Conservation (phyloP, 2,113 vertebrate genomes). For the Gymnorhina tibicen region DNA sequence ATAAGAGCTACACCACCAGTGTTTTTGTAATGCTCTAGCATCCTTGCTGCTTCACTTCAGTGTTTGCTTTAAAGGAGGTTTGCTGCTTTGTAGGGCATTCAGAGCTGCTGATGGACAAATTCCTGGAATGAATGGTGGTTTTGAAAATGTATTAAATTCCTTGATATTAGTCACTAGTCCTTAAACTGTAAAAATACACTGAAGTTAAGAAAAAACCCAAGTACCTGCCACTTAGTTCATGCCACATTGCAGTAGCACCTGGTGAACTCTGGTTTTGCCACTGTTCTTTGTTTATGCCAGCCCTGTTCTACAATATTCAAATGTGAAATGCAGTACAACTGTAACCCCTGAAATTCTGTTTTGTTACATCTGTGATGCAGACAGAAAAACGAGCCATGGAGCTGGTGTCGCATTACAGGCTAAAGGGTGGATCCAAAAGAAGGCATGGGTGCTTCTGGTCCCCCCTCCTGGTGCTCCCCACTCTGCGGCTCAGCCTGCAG, state of each 20-base stretch:
- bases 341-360: not conserved
- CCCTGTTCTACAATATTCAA: not conserved
- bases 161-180: not conserved
- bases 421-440: not conserved
- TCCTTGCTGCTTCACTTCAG: not conserved
- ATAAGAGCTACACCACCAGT: not conserved
- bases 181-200: not conserved
- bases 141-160: not conserved
- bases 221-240: not conserved
- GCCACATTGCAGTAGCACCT: not conserved
- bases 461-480: fast-evolving
- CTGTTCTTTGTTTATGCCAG: not conserved
- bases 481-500: not conserved
- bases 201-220: not conserved
- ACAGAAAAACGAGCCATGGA: fast-evolving
- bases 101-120: not conserved
- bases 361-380: not conserved
- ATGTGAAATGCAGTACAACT: not conserved
- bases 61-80: not conserved
- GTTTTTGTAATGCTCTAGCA: not conserved
- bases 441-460: not conserved
- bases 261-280: not conserved
- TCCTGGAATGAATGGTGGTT: not conserved
- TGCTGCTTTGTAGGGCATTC: not conserved
- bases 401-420: fast-evolving